phyloP scores from a whole-genome alignment of 2,113 vertebrate species.

The Psophia crepitans region DNA sequence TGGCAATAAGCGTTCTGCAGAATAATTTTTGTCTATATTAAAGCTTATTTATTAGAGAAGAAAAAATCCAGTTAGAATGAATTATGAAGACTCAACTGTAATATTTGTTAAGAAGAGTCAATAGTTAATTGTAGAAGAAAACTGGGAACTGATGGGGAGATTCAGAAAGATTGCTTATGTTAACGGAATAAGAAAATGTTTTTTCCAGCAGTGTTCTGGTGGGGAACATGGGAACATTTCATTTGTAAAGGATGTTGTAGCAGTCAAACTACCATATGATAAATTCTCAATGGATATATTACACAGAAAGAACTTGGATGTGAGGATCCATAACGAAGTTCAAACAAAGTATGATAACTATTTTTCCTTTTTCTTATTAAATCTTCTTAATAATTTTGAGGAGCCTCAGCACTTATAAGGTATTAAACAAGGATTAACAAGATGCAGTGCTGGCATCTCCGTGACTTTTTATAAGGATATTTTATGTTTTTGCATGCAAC shows the following conservation, averaged over 20 bases:
- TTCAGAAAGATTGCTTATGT: background rate
- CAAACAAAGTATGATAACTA: background rate
- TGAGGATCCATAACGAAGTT: background rate
- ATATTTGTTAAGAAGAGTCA: background rate
- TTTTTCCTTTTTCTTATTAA: background rate
- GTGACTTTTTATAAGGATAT: background rate
- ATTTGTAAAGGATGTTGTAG: background rate
- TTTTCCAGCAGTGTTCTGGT: background rate
- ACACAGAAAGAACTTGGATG: background rate
- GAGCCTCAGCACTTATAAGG: background rate
- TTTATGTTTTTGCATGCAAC: background rate
- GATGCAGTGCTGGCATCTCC: background rate
- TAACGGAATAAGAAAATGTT: background rate
- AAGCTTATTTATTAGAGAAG: background rate
- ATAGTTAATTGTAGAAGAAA: background rate
- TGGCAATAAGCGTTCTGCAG: background rate
- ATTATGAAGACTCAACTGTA: background rate
- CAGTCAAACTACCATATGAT: background rate
- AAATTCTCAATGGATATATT: background rate
- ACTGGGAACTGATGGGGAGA: background rate
- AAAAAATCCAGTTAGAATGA: background rate
- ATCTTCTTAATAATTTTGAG: background rate
- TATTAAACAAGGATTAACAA: background rate
- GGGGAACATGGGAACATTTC: background rate
- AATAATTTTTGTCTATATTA: background rate